Base-by-base conservation (phyloP, 2,888 invertebrate species). In the Fragum whitleyi region DNA sequence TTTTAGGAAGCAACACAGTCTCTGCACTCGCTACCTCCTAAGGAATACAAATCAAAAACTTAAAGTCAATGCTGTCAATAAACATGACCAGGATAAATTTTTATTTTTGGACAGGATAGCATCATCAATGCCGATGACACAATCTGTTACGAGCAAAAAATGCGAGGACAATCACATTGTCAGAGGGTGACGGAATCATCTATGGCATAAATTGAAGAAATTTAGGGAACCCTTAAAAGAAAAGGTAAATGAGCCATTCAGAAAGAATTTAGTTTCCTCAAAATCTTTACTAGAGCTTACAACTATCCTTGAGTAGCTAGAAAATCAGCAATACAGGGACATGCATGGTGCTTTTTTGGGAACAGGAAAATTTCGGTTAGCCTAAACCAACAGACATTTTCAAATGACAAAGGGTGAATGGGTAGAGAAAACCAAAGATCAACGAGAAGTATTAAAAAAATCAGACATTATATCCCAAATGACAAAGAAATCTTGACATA, bases 1-100 rank as follows among this genome's bases (percentile, higher is more conserved):
- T 47, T 74, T 84, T 14, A 76, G 59, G 6, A 26, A 70, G 3
- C 29, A 62, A 55, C 47, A 11, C 78, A 65, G 81, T 21, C 42
- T 78, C 0, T 84, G 84, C 53, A 67, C 69, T 14, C 23, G 68
- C 2, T 74, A 81, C 73, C 21, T 85, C n/a, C 16, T 55, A 14
- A 42, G 77, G 32, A 85, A 85, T 32, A 11, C 71, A 9, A 72
- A 39, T 29, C 74, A 84, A 23, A 57, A 71, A 26, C 23, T 83
- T 16, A 74, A 51, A 23, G 71, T 78, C 51, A 68, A 68, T 28
- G 81, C 65, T 1, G 53, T 81, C 9, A n/a, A 16, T 1, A 51
- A 39, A n/a, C n/a, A 14, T 19, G 57, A 68, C 28, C 26, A 39
- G 23, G 47, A 71, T 23, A 28, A 28, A 16, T 61, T 75, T 19